Conservation (phyloP, 64 coral and sea anemone genomes). For the Montipora sp. region DNA sequence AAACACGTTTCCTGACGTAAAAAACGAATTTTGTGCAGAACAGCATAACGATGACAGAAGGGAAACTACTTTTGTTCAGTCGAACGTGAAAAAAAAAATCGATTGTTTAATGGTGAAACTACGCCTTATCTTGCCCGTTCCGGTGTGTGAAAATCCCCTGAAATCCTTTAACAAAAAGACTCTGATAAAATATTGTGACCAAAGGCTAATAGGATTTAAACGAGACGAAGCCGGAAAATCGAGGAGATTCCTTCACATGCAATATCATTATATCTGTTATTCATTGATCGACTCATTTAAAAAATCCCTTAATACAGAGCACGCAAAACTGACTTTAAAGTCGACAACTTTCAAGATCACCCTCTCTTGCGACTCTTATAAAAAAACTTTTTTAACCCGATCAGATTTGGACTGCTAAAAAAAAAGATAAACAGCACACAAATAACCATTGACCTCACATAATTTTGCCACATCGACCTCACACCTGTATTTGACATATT, state of each 20-base stretch:
- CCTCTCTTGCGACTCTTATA: neutral
- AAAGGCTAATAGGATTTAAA: neutral
- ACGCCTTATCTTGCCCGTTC: neutral
- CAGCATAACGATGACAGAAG: neutral
- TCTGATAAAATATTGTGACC: neutral
- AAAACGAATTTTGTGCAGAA: neutral
- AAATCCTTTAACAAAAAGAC: neutral
- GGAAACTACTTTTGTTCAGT: neutral
- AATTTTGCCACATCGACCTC: neutral
- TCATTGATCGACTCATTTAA: neutral
- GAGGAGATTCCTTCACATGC: neutral
- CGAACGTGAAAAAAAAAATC: neutral
- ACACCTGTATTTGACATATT: slow-evolving; percentile 60
- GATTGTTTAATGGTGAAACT: too few relatives aligned
- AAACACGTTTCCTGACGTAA: neutral
- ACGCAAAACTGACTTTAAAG: neutral
- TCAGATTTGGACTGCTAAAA: neutral
- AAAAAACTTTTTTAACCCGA: neutral
- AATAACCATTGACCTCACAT: too few relatives aligned
- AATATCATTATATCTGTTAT: too few relatives aligned
- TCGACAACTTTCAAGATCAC: neutral
- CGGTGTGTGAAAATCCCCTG: neutral
- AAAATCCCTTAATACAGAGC: neutral
- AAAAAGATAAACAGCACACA: neutral
- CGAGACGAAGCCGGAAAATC: neutral